Evolutionary conservation across 2,113 vertebrate genomes (phyloP).

Genomic region (Sphaerodactylus townsendi): DNA sequence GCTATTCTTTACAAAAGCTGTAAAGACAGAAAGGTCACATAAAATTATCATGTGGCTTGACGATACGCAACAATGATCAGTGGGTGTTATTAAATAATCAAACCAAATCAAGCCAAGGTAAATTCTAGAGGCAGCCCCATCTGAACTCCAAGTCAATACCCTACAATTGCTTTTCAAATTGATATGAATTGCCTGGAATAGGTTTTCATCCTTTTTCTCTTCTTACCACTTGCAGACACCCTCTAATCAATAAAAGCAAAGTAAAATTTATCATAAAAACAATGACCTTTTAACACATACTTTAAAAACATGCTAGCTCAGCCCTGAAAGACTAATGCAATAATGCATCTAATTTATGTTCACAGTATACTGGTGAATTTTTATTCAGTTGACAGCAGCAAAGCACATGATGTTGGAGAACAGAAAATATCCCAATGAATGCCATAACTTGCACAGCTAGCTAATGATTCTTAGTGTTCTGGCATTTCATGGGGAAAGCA

Average conservation of each 20-base stretch:
- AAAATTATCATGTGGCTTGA: too few relatives aligned
- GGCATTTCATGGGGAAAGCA: neutral
- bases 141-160: neutral
- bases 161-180: neutral
- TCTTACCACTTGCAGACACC: neutral
- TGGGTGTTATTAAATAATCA: neutral
- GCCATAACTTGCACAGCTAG: neutral
- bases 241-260: neutral
- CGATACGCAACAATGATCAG: too few relatives aligned
- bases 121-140: neutral
- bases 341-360: neutral
- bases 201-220: neutral
- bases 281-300: neutral
- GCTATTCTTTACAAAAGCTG: neutral
- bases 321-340: neutral
- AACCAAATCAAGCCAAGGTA: neutral
- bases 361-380: neutral
- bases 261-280: conserved; percentile 1
- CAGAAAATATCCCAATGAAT: conserved; percentile 2
- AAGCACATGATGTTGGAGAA: neutral
- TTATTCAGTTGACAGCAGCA: neutral
- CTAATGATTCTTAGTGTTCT: too few relatives aligned
- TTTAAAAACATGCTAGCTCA: neutral
- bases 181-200: neutral
- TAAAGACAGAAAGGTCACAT: neutral